These are phyloP conservation scores for Ectemnius cavifrons DNA, from an alignment of 2,888 invertebrate genomes.

Conservation along the genomic window DNA sequence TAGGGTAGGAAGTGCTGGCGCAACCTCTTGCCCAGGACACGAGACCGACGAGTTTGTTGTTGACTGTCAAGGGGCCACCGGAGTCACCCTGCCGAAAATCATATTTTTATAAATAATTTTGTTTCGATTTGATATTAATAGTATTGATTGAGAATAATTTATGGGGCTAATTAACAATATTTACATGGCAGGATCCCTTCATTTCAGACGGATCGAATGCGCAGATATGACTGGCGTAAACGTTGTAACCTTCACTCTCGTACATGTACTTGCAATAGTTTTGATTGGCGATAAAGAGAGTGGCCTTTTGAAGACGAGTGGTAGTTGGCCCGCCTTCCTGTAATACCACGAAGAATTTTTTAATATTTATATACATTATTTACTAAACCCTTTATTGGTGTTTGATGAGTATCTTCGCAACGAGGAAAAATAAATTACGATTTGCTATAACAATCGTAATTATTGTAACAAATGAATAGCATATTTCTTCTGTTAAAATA, in stretches of 20 bases:
- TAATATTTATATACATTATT: too few species aligned
- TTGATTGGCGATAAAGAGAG: conserved; percentile 80
- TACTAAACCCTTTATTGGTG: too few species aligned
- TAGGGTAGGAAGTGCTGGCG: conserved; percentile 61
- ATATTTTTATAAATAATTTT: not conserved
- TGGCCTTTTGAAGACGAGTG: conserved; percentile 78
- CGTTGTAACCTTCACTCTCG: conserved; percentile 3
- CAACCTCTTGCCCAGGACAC: conserved; percentile 71
- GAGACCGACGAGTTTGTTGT: conserved; percentile 66
- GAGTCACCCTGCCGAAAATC: conserved; percentile 66
- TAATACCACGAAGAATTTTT: not conserved
- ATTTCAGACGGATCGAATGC: conserved; percentile 36
- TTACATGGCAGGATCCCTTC: conserved; percentile 56
- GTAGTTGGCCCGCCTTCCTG: conserved; percentile 59
- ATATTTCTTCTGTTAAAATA: too few species aligned
- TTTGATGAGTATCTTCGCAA: too few species aligned
- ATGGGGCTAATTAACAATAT: not conserved
- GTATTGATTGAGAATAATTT: too few species aligned
- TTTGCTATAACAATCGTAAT: too few species aligned
- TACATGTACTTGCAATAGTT: conserved; percentile 74
- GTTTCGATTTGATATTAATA: too few species aligned
- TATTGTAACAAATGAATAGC: too few species aligned
- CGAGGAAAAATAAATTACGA: too few species aligned
- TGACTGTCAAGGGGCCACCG: conserved; percentile 70
- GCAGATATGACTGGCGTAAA: conserved; percentile 49